Evolutionary conservation across 2,797 vertebrate species (phyloP).

Genomic region (Pangasius mekongensis): DNA sequence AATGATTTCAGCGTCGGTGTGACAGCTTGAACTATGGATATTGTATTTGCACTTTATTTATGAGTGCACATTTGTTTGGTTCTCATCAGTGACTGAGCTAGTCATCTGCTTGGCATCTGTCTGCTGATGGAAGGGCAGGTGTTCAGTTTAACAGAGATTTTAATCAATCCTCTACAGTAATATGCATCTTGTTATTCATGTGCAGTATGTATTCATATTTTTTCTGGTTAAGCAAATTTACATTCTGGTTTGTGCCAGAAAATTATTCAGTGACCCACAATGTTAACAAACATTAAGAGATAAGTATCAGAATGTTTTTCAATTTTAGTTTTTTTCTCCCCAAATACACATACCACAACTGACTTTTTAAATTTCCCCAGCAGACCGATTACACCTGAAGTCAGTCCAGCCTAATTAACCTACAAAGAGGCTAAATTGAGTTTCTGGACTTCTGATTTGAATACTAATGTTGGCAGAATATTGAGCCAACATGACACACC

Average conservation of each 20-base stretch:
- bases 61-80: neutral
- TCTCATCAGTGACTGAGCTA: neutral
- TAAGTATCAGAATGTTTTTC: neutral
- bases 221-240: neutral
- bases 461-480: conserved; percentile 38
- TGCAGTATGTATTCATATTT: neutral
- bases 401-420: conserved; percentile 19
- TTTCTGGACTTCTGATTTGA: conserved; percentile 26
- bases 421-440: conserved; percentile 16
- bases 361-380: neutral
- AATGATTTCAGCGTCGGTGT: conserved; percentile 59
- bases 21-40: conserved; percentile 40
- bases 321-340: neutral
- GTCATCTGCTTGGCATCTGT: conserved; percentile 8
- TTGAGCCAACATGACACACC: conserved; percentile 2
- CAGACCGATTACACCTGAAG: neutral
- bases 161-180: conserved; percentile 4
- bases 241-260: neutral
- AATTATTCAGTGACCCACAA: neutral
- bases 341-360: neutral
- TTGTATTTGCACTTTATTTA: conserved; percentile 7
- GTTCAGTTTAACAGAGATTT: neutral
- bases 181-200: neutral
- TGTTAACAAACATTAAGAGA: neutral
- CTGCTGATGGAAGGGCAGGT: neutral